Evolutionary conservation across 1,140 invertebrate genomes (phyloP).

Genomic region (Nomia melanderi): DNA sequence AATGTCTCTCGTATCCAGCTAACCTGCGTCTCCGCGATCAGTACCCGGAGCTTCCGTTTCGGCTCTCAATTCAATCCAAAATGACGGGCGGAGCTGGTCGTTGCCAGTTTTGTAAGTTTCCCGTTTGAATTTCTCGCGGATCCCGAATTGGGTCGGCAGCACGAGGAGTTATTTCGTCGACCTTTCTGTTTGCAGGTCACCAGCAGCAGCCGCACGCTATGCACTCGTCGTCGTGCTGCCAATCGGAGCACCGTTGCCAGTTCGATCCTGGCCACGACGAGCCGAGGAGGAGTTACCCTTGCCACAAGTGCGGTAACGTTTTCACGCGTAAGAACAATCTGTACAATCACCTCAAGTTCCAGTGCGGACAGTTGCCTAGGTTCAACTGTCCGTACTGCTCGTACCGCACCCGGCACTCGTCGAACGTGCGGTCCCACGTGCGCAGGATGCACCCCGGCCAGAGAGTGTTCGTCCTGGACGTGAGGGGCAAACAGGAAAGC

Average conservation of each 20-base stretch:
- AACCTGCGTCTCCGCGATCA: not conserved
- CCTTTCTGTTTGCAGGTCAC: conserved; percentile 56
- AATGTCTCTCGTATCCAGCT: not conserved
- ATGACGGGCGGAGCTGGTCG: no score
- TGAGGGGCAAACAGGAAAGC: conserved; percentile 3
- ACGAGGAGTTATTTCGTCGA: conserved; percentile 24
- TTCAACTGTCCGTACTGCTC: conserved; percentile 81
- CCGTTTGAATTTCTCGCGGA: not conserved
- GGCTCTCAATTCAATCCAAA: no score
- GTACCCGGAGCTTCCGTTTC: no score
- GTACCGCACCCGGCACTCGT: conserved; percentile 76
- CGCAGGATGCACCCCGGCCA: conserved; percentile 58
- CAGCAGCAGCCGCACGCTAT: not conserved
- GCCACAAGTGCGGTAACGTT: conserved; percentile 66
- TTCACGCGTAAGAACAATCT: conserved; percentile 75
- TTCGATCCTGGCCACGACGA: conserved; percentile 29
- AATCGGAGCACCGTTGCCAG: not conserved
- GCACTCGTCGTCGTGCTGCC: conserved; percentile 22
- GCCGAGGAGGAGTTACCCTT: conserved; percentile 56
- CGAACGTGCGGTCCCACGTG: conserved; percentile 74
- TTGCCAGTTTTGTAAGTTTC: not conserved
- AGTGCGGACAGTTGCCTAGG: conserved; percentile 82
- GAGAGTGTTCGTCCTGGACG: conserved; percentile 53
- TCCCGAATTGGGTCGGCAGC: not conserved
- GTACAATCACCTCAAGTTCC: conserved; percentile 81